Base-by-base conservation (phyloP, 2,113 vertebrate genomes). In the Chitala chitala region DNA sequence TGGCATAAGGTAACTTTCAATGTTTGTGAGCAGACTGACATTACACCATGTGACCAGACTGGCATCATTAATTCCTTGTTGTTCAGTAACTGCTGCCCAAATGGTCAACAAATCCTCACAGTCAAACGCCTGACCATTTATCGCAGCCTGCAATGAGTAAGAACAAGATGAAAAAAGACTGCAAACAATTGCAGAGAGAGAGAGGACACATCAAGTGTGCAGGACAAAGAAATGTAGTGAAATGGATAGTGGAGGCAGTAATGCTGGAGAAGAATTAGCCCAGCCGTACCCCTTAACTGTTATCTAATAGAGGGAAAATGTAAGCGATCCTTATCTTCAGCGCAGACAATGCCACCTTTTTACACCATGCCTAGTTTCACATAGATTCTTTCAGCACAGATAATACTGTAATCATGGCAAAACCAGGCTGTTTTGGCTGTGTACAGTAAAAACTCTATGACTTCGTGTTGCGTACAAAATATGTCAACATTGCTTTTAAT, bases 31-130 rank as follows among this genome's bases (percentile, higher is more conserved):
- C 54, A 92, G 77, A 59, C 33, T 75, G 72, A 78, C 26, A 51
- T 82, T 73, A 63, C 89, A 89, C 89, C 90, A 91, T 76, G 33
- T 54, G 7, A 31, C 36, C 70, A 90, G 42, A 33, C 55, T 42
- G 24, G 7, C 12, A 0, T 36, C 31, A 76, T 75, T 85, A 58
- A 88, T 58, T 2, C 81, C 84, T 0, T 68, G 79, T 22, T 81
- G 80, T 17, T 68, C 64, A 38, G 66, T 26, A 10, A 88, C 70
- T 7, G 78, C 76, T 46, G 83, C 78, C 89, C 89, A 91, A 40
- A 17, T 4, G 31, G 53, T 42, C 24, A 86, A 59, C 44, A 72
- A 77, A 4, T 85, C 54, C 20, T 42, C 81, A 74, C 90, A 92
- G 6, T 82, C 65, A 76, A 90, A 51, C 12, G 78, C 56, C 15